Percentiles rank a stretch among this genome's conserved stretches.
These are phyloP conservation scores for Xiphophorus hellerii DNA, from an alignment of 2,113 vertebrate species.

Conservation along the genomic window DNA sequence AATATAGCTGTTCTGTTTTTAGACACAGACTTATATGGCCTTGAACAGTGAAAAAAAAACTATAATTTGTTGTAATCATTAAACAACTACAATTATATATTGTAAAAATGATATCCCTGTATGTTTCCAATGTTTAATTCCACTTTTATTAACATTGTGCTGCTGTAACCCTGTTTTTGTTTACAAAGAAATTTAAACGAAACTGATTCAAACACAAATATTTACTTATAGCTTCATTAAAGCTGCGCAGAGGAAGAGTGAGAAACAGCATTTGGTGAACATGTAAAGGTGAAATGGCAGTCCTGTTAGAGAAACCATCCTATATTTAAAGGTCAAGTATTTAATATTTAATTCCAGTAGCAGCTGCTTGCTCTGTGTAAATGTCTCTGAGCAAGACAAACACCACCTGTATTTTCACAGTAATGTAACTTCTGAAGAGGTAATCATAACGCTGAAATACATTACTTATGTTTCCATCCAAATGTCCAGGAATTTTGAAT, in stretches of 20 bases:
- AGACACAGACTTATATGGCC: not conserved
- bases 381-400: slow-evolving; percentile 19
- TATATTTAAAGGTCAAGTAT: slow-evolving; percentile 48
- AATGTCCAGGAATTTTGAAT: too few relatives aligned
- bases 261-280: not conserved
- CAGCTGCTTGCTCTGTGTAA: slow-evolving; percentile 39
- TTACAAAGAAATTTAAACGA: not conserved
- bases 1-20: not conserved
- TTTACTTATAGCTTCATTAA: not conserved
- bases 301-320: slow-evolving; percentile 14
- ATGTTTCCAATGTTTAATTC: not conserved
- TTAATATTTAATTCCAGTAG: slow-evolving; percentile 59
- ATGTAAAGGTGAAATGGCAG: slow-evolving; percentile 3
- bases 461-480: not conserved
- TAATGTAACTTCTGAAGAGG: not conserved
- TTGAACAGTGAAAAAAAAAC: not conserved
- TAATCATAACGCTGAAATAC: not conserved
- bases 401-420: slow-evolving; percentile 9
- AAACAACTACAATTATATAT: not conserved
- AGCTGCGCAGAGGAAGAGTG: not conserved
- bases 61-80: not conserved
- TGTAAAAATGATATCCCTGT: not conserved
- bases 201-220: not conserved
- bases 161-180: not conserved
- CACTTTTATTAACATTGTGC: not conserved